phyloP scores from a whole-genome alignment of 2,113 vertebrate species.

The Aspiorhynchus laticeps region DNA sequence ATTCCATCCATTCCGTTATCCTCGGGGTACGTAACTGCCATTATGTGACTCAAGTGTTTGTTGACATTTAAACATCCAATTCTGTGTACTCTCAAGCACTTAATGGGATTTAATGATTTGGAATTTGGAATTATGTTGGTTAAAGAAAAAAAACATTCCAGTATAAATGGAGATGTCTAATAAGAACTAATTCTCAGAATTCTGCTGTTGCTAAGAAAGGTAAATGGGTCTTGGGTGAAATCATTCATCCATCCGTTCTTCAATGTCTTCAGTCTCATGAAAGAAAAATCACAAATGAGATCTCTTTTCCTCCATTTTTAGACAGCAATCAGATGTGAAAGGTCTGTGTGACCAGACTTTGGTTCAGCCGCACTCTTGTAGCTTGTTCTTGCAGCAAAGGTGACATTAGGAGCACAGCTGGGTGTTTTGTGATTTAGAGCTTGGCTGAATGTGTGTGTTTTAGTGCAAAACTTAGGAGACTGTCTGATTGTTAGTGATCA shows the following conservation, averaged over 20 bases:
- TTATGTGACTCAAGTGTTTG: conserved; percentile 34
- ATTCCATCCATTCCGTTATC: neutral
- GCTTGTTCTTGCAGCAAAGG: neutral
- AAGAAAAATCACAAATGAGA: neutral
- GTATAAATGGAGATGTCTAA: neutral
- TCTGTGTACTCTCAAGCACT: conserved; percentile 20
- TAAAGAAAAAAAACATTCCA: neutral
- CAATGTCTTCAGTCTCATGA: neutral
- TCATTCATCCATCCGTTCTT: neutral
- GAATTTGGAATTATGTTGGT: neutral
- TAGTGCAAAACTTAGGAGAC: neutral
- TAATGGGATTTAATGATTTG: conserved; percentile 14
- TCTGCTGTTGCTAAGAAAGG: neutral
- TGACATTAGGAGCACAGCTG: conserved; percentile 14
- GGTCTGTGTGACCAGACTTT: neutral
- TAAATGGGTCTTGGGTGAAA: neutral
- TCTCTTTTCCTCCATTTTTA: neutral
- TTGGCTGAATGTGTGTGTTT: conserved; percentile 8
- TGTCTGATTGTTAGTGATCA: conserved; percentile 7
- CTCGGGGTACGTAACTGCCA: neutral
- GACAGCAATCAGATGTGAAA: neutral
- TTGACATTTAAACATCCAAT: conserved; percentile 40
- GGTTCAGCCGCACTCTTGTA: neutral
- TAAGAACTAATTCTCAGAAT: neutral
- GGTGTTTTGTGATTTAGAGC: neutral